These are phyloP conservation scores for Pteropus alecto DNA, from an alignment of 2,113 vertebrate genomes.

Conservation along the genomic window DNA sequence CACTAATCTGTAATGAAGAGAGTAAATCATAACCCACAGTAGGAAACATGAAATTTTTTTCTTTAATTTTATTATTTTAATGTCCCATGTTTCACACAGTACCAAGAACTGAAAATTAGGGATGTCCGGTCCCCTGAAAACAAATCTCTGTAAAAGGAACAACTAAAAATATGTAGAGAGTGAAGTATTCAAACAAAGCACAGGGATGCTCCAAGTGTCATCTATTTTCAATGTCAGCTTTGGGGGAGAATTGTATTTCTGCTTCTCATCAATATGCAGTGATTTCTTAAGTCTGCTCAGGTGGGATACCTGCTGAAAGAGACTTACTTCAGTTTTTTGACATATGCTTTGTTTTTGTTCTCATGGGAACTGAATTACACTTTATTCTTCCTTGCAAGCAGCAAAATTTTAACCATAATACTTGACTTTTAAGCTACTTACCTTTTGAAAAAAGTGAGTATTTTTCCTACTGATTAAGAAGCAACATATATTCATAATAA, in stretches of 20 bases:
- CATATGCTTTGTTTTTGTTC: constrained; percentile 36
- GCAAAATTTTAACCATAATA: background rate
- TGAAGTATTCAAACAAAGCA: background rate
- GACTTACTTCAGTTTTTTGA: background rate
- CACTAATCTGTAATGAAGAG: background rate
- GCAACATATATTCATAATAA: background rate
- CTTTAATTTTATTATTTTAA: background rate
- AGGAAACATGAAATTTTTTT: background rate
- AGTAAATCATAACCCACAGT: background rate
- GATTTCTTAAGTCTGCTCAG: constrained; percentile 46
- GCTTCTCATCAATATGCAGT: background rate
- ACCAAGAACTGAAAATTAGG: background rate
- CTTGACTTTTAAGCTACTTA: background rate
- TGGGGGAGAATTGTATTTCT: background rate
- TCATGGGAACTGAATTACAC: background rate
- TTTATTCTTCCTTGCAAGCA: background rate
- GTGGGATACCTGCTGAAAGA: background rate
- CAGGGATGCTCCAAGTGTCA: background rate
- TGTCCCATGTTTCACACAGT: background rate
- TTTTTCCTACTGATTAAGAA: constrained; percentile 13
- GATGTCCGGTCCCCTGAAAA: background rate
- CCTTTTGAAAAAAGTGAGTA: background rate
- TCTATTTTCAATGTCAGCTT: background rate
- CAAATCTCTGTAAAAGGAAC: background rate
- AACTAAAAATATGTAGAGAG: background rate